phyloP scores from a whole-genome alignment of 2,113 vertebrate genomes.

The Ameiurus melas region DNA sequence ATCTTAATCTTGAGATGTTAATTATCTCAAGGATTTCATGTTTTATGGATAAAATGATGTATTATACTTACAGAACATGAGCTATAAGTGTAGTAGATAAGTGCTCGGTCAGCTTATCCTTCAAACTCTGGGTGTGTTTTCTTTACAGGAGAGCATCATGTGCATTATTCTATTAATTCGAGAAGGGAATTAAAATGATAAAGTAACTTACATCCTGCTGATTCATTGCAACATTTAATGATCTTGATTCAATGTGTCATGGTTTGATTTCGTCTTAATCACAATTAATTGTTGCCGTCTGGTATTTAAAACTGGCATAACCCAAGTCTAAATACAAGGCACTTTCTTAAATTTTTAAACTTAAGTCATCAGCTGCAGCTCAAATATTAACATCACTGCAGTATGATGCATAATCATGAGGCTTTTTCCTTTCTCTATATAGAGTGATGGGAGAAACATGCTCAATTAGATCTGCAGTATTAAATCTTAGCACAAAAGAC shows the following conservation, averaged over 20 bases:
- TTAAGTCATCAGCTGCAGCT: background rate
- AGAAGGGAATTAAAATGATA: background rate
- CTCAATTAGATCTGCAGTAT: constrained; percentile 33
- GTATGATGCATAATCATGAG: background rate
- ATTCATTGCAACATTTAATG: background rate
- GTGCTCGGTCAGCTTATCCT: background rate
- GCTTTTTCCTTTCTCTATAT: background rate
- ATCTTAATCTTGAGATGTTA: background rate
- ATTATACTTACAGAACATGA: background rate
- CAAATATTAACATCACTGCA: background rate
- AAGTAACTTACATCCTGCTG: background rate
- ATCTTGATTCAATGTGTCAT: background rate
- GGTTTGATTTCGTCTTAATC: background rate
- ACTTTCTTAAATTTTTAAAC: background rate
- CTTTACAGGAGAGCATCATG: background rate
- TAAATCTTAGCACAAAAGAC: constrained; percentile 8
- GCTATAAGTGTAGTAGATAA: background rate
- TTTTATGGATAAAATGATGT: background rate
- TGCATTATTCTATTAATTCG: background rate
- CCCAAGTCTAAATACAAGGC: background rate
- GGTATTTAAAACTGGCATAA: background rate
- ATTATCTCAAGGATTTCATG: background rate
- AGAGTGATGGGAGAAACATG: background rate
- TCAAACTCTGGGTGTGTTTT: background rate
- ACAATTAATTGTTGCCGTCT: background rate